phyloP scores from a whole-genome alignment of 2,113 vertebrate genomes.

The Myrmophylax atrothorax region DNA sequence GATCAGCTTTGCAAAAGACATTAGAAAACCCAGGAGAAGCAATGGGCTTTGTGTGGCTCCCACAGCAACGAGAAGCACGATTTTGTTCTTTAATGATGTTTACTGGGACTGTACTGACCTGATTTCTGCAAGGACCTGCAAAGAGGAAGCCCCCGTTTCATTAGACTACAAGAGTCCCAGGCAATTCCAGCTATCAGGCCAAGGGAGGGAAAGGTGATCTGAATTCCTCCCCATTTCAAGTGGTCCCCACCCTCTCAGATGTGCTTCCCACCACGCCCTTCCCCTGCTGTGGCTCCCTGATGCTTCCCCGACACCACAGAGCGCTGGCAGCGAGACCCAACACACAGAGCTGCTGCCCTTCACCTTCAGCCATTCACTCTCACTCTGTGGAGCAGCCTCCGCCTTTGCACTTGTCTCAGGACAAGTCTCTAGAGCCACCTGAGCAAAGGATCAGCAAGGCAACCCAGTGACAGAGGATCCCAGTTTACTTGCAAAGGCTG shows the following conservation, averaged over 20 bases:
- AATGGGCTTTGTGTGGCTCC: not conserved
- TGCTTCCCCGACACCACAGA: not conserved
- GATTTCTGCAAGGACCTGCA: not conserved
- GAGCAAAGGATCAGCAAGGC: not conserved
- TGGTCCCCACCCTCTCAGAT: rapidly evolving
- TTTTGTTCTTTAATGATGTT: not conserved
- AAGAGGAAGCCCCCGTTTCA: not conserved
- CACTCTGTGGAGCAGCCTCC: not conserved
- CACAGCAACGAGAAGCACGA: not conserved
- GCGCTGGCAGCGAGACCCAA: rapidly evolving
- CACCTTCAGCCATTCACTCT: not conserved
- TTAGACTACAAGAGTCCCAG: not conserved
- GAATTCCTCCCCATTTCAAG: not conserved
- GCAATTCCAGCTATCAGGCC: not conserved
- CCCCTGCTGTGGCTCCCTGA: not conserved
- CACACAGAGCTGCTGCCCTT: not conserved
- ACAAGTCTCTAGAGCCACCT: not conserved
- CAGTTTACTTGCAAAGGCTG: not conserved
- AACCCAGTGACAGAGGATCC: not conserved
- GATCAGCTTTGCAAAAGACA: not conserved
- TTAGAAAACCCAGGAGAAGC: not conserved
- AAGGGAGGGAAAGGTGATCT: not conserved
- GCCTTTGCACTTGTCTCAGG: not conserved
- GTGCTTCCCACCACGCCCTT: not conserved
- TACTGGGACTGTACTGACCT: not conserved